These are phyloP conservation scores for Zeuzera pyrina DNA, from an alignment of 2,888 invertebrate species.

Conservation along the genomic window DNA sequence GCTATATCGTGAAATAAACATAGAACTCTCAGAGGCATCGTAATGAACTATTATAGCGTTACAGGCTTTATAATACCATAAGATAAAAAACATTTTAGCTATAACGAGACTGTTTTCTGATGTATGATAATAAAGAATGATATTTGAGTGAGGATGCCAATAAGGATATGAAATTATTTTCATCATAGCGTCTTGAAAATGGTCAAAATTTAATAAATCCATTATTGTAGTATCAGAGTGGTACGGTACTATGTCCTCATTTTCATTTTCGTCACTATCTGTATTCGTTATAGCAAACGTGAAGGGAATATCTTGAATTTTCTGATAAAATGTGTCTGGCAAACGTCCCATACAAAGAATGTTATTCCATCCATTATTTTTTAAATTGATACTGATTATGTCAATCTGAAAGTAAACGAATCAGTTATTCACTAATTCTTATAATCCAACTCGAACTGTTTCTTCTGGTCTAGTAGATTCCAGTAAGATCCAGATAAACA, in stretches of 20 bases:
- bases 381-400: conserved; percentile 32
- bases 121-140: conserved; percentile 38
- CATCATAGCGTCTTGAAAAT: conserved; percentile 36
- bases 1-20: conserved; percentile 30
- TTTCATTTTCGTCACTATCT: conserved; percentile 26
- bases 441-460: too few species aligned
- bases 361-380: conserved; percentile 42
- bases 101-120: conserved; percentile 18
- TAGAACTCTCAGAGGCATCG: conserved; percentile 22
- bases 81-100: conserved; percentile 39
- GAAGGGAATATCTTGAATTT: conserved; percentile 24
- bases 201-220: conserved; percentile 25
- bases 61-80: conserved; percentile 43
- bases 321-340: conserved; percentile 33
- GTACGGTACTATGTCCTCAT: conserved; percentile 35
- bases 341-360: conserved; percentile 37
- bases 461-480: too few species aligned
- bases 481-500: too few species aligned
- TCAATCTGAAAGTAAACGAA: conserved; percentile 34
- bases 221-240: conserved; percentile 37
- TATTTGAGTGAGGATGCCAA: conserved; percentile 45
- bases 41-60: conserved; percentile 39
- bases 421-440: too few species aligned
- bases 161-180: conserved; percentile 30
- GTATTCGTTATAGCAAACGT: conserved; percentile 29